A percentile compares a stretch with the other conserved stretches of the same genome.
phyloP scores from a whole-genome alignment of 2,113 vertebrate genomes.

The Coracopsis vasa region DNA sequence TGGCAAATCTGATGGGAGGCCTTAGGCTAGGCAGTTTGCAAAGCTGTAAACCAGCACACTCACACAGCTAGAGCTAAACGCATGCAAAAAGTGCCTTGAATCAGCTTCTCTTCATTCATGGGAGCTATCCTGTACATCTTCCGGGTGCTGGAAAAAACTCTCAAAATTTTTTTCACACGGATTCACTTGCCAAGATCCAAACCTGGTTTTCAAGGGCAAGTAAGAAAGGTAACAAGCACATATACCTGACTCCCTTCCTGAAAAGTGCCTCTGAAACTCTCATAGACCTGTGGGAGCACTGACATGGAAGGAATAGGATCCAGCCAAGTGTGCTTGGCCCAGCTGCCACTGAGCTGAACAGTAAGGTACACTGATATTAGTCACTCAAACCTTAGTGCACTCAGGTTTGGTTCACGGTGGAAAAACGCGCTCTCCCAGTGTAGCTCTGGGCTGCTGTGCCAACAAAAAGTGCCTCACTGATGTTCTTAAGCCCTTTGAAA shows the following conservation, averaged over 20 bases:
- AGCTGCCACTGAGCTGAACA: background rate
- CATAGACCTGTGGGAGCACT: background rate
- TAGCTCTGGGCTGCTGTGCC: background rate
- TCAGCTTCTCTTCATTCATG: background rate
- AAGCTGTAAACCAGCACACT: background rate
- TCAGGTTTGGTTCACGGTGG: background rate
- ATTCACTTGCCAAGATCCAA: constrained; percentile 58
- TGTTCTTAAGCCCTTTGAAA: background rate
- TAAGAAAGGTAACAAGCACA: constrained; percentile 44
- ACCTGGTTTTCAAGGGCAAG: constrained; percentile 56
- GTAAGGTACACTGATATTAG: too few relatives aligned
- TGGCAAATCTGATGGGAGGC: background rate
- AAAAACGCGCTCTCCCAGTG: background rate
- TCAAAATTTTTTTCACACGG: constrained; percentile 51
- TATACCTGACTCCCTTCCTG: background rate
- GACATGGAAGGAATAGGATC: background rate
- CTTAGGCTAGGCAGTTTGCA: background rate
- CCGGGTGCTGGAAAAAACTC: constrained; percentile 65
- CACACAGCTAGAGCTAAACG: background rate
- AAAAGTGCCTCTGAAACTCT: background rate
- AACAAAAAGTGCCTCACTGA: accelerated
- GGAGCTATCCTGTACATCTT: background rate
- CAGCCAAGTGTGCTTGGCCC: background rate
- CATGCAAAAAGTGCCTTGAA: background rate
- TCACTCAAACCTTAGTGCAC: background rate